Conservation (phyloP, 2,797 vertebrate genomes). For the Neoniphon sammara region DNA sequence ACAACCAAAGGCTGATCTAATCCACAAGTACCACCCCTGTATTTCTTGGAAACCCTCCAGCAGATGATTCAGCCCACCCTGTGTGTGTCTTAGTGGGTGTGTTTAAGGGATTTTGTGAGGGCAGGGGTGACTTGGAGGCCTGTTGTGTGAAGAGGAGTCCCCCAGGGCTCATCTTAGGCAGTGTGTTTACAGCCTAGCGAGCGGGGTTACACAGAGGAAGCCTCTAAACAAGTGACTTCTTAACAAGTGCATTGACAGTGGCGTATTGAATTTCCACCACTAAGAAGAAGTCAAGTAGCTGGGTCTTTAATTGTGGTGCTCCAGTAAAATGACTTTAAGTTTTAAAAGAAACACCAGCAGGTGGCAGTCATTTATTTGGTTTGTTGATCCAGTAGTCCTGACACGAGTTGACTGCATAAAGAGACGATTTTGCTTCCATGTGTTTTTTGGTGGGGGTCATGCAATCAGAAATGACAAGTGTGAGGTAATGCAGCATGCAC, state of each 20-base stretch:
- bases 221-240: neutral
- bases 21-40: neutral
- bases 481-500: slow-evolving; percentile 52
- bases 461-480: slow-evolving; percentile 47
- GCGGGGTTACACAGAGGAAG: slow-evolving; percentile 1
- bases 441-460: slow-evolving; percentile 2
- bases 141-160: slow-evolving; percentile 17
- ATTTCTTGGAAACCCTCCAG: slow-evolving; percentile 34
- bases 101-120: slow-evolving; percentile 19
- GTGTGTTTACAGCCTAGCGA: slow-evolving; percentile 36
- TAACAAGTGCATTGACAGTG: neutral
- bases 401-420: slow-evolving; percentile 4
- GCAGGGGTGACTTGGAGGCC: slow-evolving; percentile 13
- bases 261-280: neutral
- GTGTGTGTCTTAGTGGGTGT: slow-evolving; percentile 2
- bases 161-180: slow-evolving; percentile 5
- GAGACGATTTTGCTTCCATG: neutral
- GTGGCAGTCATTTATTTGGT: slow-evolving; percentile 31
- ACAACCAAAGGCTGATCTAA: neutral
- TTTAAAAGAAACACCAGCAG: slow-evolving; percentile 31
- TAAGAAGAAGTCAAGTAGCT: neutral
- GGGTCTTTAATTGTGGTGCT: neutral
- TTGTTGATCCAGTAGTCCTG: neutral
- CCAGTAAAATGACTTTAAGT: neutral
- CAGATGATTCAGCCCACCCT: slow-evolving; percentile 12